Base-by-base conservation (phyloP, 2,113 vertebrate genomes). In the Equus przewalskii region DNA sequence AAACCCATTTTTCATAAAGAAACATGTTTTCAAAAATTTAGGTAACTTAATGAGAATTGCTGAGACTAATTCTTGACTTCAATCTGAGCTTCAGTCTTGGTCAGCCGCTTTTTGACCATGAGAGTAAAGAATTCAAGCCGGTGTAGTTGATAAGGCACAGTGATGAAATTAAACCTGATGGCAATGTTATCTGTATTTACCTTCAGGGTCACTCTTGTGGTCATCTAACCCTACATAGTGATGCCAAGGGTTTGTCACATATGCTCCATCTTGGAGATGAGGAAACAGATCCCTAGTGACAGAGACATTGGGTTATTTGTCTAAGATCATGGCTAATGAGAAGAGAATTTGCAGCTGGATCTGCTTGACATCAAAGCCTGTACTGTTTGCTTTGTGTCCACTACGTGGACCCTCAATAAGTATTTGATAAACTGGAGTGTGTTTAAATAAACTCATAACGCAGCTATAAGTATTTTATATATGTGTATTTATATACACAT, bases 21-120 rank as follows among this genome's bases (percentile, higher is more conserved):
- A 73, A 73, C 0, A 64, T 5, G 3, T 13, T 69, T 93, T 96
- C 4, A 33, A 65, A 93, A 91, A 44, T 36, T 41, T 0, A 49
- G 44, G 7, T 88, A 73, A 81, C 81, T 94, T 81, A 75, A 85
- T 91, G 36, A 91, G 82, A 75, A 72, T 79, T 92, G 28, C 5
- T 86, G 7, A n/a, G 21, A 78, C 6, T 93, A 70, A 85, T 86
- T 91, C 3, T 91, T 91, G 46, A 83, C 33, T 11, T 46, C 22
- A 65, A 5, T 21, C 46, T 95, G 69, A 88, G 15, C 33, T 83
- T 58, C 15, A 72, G 0, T 44, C 28, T 94, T 86, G 33, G 13
- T 65, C 24, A 94, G 28, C 8, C 12, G 6, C 65, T 72, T 92
- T 89, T 62, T 85, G 65, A 89, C 21, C 33, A 3, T 36, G 30